Base-by-base conservation (phyloP, 2,113 vertebrate species). In the Mystacornis crossleyi region DNA sequence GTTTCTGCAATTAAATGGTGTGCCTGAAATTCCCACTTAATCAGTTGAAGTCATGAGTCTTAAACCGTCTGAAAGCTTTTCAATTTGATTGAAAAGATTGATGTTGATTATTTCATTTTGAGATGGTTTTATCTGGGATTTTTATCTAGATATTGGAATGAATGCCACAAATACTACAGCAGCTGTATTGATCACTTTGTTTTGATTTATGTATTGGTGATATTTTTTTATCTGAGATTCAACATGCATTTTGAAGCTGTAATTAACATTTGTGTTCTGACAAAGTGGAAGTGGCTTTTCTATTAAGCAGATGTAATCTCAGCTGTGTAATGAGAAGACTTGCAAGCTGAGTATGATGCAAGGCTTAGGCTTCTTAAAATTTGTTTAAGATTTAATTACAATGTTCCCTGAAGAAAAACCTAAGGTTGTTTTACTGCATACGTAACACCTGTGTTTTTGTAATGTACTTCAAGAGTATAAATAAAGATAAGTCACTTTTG, bases 21-120 rank as follows among this genome's bases (percentile, higher is more conserved):
- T 91, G 78, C 78, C 93, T 94, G 82, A 95, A 96, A 89, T 95
- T 97, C 88, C 66, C 64, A 80, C 75, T 84, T 96, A 90, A 97
- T 97, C 94, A 95, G 8, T 95, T 94, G 96, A 67, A 88, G 66
- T 89, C 70, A 28, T 90, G 64, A 96, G 95, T 97, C 95, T 94
- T 93, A 95, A 83, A 84, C 84, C 95, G 81, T 95, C 94, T 97
- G 96, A 98, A 97, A 96, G 94, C 89, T 96, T 95, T 96, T 97
- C 92, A 93, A 94, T 96, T 96, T 93, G 91, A 97, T 97, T 95
- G 93, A 61, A 97, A 86, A 97, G 67, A 97, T 60, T 91, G 64
- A 96, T 97, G 89, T 71, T 96, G 93, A 98, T 95, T 81, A 89
- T 95, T 96, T 97, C 28, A 81, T 95, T 96, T 87, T 70, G 73